Evolutionary conservation across 2,888 invertebrate genomes (phyloP).

Genomic region (Idaea aversata): DNA sequence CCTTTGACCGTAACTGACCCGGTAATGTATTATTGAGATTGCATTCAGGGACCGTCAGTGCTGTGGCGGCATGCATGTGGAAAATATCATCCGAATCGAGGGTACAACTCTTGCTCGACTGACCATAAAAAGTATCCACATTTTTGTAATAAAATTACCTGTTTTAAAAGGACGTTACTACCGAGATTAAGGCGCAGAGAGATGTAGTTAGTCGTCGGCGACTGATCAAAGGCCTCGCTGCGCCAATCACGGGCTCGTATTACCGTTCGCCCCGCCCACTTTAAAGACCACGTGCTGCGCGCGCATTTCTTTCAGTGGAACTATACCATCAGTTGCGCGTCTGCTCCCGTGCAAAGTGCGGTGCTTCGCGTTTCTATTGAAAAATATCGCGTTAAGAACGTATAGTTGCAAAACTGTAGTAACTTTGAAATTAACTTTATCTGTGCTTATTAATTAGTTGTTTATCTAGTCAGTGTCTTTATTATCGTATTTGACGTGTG

Average conservation of each 20-base stretch:
- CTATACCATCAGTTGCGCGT: slow-evolving; percentile 58
- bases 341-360: slow-evolving; percentile 37
- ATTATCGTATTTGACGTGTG: slow-evolving; percentile 14
- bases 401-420: slow-evolving; percentile 39
- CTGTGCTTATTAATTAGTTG: slow-evolving; percentile 16
- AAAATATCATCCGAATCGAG: slow-evolving; percentile 46
- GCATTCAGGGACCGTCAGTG: slow-evolving; percentile 46
- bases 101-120: slow-evolving; percentile 58
- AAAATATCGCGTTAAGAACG: slow-evolving; percentile 42
- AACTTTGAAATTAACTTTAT: slow-evolving; percentile 20
- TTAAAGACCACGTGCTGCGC: slow-evolving; percentile 74
- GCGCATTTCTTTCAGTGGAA: slow-evolving; percentile 56
- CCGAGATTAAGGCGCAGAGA: slow-evolving; percentile 78
- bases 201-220: slow-evolving; percentile 77
- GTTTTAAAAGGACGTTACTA: slow-evolving; percentile 79
- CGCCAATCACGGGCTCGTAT: slow-evolving; percentile 54
- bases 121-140: slow-evolving; percentile 71
- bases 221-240: slow-evolving; percentile 67
- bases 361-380: slow-evolving; percentile 21
- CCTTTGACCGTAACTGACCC: slow-evolving; percentile 63
- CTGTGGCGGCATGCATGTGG: slow-evolving; percentile 46
- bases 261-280: slow-evolving; percentile 54
- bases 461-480: slow-evolving; percentile 29
- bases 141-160: slow-evolving; percentile 79
- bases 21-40: slow-evolving; percentile 61